Evolutionary conservation across 1,140 invertebrate genomes (phyloP), one percentile per base, ranked within the genome.

Genomic region (Liolophura sinensis): DNA sequence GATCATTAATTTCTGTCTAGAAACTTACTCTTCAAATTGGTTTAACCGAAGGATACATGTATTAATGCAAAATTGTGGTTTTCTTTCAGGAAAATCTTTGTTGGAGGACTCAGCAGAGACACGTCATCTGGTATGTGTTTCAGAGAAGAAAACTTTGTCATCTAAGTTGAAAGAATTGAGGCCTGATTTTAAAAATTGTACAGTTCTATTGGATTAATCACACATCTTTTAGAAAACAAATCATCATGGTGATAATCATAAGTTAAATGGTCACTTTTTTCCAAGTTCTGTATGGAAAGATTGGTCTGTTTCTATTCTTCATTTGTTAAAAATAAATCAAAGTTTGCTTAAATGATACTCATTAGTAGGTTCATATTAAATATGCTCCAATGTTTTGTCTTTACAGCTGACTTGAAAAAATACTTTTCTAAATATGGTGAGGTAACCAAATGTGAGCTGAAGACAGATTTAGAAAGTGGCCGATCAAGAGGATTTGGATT

Each of bases 391-490:
- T 59, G 46, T 16, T n/a, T 47, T 20, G 11, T n/a, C 57, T 25
- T 68, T 69, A 61, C 46, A 86, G 95, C 61, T 46, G 72, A 72
- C 49, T 51, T 73, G 51, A 69, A 62, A 52, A 65, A 67, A 7
- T 70, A 73, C 54, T 73, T 73, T 61, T 25, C 20, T n/a, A 67
- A 93, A 66, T 98, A 94, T 87, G 95, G 95, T 55, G 94, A 97
- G 83, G 94, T 97, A 27, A 93, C 95, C 70, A 95, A 97, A 85
- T 95, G 94, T 80, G 94, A 96, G 51, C 94, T 98, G 58, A 98
- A 97, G 94, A 97, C 96, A 85, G 97, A 97, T 84, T 93, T 92
- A 78, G 94, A 96, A 85, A 95, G 93, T 18, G 94, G 94, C 9
- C 89, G 94, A 67, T 96, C 94, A 49, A 87, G 95, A 76, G 93